phyloP scores from a whole-genome alignment of 2,888 invertebrate genomes.

The Pyrochroa serraticornis region DNA sequence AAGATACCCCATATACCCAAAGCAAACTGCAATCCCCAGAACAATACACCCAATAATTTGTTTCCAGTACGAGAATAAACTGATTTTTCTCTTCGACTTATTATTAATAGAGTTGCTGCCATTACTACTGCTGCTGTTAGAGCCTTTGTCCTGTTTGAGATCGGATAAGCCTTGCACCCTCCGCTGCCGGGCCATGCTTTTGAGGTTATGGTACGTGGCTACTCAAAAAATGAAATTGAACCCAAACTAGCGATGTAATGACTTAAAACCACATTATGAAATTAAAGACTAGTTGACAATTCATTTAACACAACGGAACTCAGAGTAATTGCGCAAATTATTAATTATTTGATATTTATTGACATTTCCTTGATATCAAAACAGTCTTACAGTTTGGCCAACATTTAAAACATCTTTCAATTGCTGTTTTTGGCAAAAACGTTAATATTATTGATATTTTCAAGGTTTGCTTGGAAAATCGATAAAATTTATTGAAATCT shows the following conservation, averaged over 20 bases:
- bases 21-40: slow-evolving; percentile 73
- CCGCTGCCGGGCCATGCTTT: slow-evolving; percentile 32
- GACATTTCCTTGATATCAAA: slow-evolving; percentile 1
- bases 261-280: background rate
- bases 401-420: too few species aligned
- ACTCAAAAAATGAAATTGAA: background rate
- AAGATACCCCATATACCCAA: slow-evolving; percentile 81
- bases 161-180: slow-evolving; percentile 15
- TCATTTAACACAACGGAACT: background rate
- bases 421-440: too few species aligned
- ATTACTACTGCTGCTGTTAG: slow-evolving; percentile 57
- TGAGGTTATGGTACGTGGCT: slow-evolving; percentile 1
- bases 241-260: background rate
- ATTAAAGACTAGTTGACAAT: background rate
- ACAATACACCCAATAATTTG: slow-evolving; percentile 66
- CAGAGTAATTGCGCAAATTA: background rate
- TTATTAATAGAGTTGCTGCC: slow-evolving; percentile 50
- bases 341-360: background rate
- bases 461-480: too few species aligned
- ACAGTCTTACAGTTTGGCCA: background rate
- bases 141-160: slow-evolving; percentile 41
- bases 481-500: too few species aligned
- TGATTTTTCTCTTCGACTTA: slow-evolving; percentile 38
- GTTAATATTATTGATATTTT: too few species aligned
- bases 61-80: slow-evolving; percentile 62